phyloP scores from a whole-genome alignment of 2,113 vertebrate species.

The Burhinus oedicnemus region DNA sequence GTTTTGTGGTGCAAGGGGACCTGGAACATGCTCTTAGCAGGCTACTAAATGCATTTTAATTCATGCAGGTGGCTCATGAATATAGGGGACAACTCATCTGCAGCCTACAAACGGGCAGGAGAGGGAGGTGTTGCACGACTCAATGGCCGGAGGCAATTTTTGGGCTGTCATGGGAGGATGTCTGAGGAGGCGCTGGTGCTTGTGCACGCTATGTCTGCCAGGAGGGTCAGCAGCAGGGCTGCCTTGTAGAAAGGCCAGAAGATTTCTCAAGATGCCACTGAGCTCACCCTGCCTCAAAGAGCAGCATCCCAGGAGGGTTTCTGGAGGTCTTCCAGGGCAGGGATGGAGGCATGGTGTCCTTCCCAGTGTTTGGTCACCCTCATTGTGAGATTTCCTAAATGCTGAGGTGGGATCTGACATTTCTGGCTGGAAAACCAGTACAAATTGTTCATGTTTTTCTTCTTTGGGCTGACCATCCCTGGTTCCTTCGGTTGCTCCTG shows the following conservation, averaged over 20 bases:
- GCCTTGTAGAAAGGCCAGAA: not conserved
- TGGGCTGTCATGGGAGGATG: not conserved
- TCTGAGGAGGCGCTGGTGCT: fast-evolving
- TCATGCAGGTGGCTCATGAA: not conserved
- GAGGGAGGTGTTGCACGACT: not conserved
- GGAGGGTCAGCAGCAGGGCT: not conserved
- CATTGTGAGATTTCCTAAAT: not conserved
- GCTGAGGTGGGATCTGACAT: not conserved
- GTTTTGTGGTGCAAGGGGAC: not conserved
- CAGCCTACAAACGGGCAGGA: not conserved
- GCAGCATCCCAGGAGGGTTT: not conserved
- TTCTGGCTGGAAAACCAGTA: not conserved
- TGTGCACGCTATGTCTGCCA: not conserved
- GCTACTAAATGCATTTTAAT: not conserved
- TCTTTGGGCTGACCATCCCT: not conserved
- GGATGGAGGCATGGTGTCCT: not conserved
- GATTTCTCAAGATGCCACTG: not conserved
- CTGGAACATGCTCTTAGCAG: not conserved
- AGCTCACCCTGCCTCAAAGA: not conserved
- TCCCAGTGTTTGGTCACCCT: not conserved
- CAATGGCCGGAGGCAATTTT: not conserved
- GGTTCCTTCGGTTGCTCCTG: not conserved
- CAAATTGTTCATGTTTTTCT: not conserved
- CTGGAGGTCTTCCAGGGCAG: not conserved
- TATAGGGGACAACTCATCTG: not conserved